These are phyloP conservation scores for Bombus confusus DNA, from an alignment of 1,140 invertebrate genomes.

Conservation along the genomic window DNA sequence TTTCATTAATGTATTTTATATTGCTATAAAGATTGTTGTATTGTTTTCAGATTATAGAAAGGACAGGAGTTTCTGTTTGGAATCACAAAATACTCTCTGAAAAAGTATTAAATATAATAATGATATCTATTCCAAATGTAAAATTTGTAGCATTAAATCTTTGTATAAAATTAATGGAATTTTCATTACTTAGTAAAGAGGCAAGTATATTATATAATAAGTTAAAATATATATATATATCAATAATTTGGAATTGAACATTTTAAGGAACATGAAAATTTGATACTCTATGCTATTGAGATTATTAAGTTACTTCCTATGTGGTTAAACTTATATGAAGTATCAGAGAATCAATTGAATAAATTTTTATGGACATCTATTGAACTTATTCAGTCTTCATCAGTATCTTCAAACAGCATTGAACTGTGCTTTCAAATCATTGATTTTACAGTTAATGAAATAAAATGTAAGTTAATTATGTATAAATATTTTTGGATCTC, in stretches of 20 bases:
- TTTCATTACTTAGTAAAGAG: slow-evolving; percentile 48
- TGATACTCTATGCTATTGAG: slow-evolving; percentile 60
- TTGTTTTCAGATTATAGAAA: slow-evolving; percentile 72
- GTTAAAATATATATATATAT: background rate
- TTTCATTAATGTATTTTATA: slow-evolving; percentile 27
- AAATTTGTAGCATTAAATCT: slow-evolving; percentile 71
- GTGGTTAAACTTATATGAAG: slow-evolving; percentile 57
- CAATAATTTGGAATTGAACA: slow-evolving; percentile 24
- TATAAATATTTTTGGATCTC: slow-evolving; percentile 10
- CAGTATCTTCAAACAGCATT: slow-evolving; percentile 30
- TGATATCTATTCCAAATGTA: slow-evolving; percentile 63
- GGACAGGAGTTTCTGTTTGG: slow-evolving; percentile 72
- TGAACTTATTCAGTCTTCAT: slow-evolving; percentile 52
- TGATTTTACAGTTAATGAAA: slow-evolving; percentile 61
- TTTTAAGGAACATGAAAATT: slow-evolving; percentile 59
- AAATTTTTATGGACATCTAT: slow-evolving; percentile 49
- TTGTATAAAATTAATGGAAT: slow-evolving; percentile 66
- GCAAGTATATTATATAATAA: slow-evolving; percentile 44
- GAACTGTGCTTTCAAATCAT: slow-evolving; percentile 70
- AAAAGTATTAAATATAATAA: slow-evolving; percentile 64
- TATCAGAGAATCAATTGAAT: slow-evolving; percentile 38
- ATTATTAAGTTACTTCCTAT: slow-evolving; percentile 66
- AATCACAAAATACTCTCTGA: slow-evolving; percentile 62
- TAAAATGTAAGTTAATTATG: slow-evolving; percentile 61
- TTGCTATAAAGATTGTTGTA: slow-evolving; percentile 27